Evolutionary conservation across 2,888 invertebrate species (phyloP), one percentile per base, ranked within the genome.

Genomic region (Ditula angustiorana): DNA sequence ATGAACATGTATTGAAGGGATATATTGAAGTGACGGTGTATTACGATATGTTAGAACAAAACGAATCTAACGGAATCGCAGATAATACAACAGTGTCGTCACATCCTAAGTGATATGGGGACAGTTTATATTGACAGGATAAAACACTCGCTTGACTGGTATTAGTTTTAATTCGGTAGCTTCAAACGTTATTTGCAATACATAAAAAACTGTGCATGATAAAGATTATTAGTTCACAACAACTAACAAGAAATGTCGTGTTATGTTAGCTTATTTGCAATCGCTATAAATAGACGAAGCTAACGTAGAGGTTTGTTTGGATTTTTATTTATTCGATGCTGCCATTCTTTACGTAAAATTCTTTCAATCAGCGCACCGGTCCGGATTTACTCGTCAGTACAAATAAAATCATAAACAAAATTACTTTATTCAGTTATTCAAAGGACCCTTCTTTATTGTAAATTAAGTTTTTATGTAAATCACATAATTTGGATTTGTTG

Each of bases 91-190:
- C 68, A 59, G 70, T 79, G 73, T 80, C 78, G 80, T 78, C 85
- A 85, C 70, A 82, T 86, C 85, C 86, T 79, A 76, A 71, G 67
- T 73, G 82, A 84, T 83, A 80, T 68, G 72, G 69, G 69, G 71
- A 71, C 73, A 74, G 75, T 68, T 58, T 64, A 64, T 59, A 35
- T 64, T 64, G 59, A 52, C 30, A 44, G 44, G 28, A 46, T 41
- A 33, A 21, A 41, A 7, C 23, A 21, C 24, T 3, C 50, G 19
- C 33, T 28, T 33, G 21, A 53, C 37, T 50, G 57, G 52, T n/a
- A 23, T 52, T 3, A 37, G 2, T 5, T 10, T 41, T 41, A 2
- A 19, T 41, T 41, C 19, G 19, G 10, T 4, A 19, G 5, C n/a
- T n/a, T n/a, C n/a, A 19, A 41, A 41, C 19, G 10, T 19, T 8